These are phyloP conservation scores for Synanceia verrucosa DNA, from an alignment of 2,797 vertebrate genomes.

Conservation along the genomic window DNA sequence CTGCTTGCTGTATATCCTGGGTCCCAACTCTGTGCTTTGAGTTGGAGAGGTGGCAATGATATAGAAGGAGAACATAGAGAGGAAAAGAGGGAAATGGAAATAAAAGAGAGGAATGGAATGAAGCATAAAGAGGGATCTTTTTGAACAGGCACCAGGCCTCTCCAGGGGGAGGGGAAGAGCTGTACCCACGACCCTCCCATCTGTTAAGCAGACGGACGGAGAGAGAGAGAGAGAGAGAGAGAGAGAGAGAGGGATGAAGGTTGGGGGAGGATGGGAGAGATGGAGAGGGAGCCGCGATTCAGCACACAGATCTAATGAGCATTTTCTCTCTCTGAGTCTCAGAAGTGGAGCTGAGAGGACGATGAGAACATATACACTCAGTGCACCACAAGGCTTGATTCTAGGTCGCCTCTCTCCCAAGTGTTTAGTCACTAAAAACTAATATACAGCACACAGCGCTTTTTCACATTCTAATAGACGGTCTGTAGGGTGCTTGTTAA, in stretches of 20 bases:
- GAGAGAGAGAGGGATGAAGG: slow-evolving; percentile 56
- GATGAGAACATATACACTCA: slow-evolving; percentile 80
- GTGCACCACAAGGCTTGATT: slow-evolving; percentile 81
- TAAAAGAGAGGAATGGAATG: slow-evolving; percentile 63
- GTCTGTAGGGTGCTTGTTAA: slow-evolving; percentile 73
- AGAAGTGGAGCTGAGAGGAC: slow-evolving; percentile 83
- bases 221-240: slow-evolving; percentile 33
- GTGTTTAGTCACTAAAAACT: slow-evolving; percentile 84
- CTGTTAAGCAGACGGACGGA: slow-evolving; percentile 81
- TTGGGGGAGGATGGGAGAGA: slow-evolving; percentile 74
- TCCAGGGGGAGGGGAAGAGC: slow-evolving; percentile 79
- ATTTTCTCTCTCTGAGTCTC: slow-evolving; percentile 68
- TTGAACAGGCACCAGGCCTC: slow-evolving; percentile 83
- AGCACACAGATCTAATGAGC: slow-evolving; percentile 83
- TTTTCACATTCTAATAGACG: slow-evolving; percentile 78
- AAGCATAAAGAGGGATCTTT: slow-evolving; percentile 77
- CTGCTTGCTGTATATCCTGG: slow-evolving; percentile 54
- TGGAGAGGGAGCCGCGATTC: slow-evolving; percentile 72
- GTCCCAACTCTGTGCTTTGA: slow-evolving; percentile 32
- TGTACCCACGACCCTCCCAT: slow-evolving; percentile 82
- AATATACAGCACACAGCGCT: slow-evolving; percentile 75
- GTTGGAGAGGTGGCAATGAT: slow-evolving; percentile 60
- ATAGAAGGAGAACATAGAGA: slow-evolving; percentile 39
- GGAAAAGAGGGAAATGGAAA: slow-evolving; percentile 41
- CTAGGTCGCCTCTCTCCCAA: slow-evolving; percentile 84